A percentile compares a stretch with the other conserved stretches of the same genome.
These are phyloP conservation scores for Dromaius novaehollandiae DNA, from an alignment of 2,113 vertebrate genomes.

Conservation along the genomic window DNA sequence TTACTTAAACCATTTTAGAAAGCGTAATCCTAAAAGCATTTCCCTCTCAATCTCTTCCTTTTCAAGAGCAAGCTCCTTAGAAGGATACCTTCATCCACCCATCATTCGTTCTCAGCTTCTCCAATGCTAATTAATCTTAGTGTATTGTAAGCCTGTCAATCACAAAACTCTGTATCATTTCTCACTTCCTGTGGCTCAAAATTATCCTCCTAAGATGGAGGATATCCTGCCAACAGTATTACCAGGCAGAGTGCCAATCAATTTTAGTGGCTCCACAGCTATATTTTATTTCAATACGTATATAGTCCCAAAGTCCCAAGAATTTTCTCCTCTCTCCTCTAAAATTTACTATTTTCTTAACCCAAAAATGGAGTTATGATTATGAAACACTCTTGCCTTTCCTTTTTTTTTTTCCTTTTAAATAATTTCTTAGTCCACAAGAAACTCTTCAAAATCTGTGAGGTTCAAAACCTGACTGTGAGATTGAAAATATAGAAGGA, in stretches of 20 bases:
- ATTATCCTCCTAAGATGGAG: background rate
- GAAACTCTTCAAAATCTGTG: background rate
- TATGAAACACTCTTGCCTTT: background rate
- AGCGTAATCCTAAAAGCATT: background rate
- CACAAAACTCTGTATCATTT: background rate
- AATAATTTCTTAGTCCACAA: background rate
- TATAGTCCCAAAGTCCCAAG: background rate
- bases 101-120: background rate
- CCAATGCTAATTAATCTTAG: background rate
- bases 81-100: background rate
- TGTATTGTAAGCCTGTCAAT: background rate
- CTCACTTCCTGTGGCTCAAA: background rate
- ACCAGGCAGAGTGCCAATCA: background rate
- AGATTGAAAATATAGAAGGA: background rate
- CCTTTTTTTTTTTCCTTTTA: accelerated
- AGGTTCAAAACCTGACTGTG: background rate
- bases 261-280: background rate
- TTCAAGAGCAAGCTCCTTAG: background rate
- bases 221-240: background rate
- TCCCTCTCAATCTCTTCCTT: background rate
- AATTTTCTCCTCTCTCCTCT: background rate
- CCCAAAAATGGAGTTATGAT: background rate
- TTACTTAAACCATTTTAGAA: background rate
- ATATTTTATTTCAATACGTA: background rate
- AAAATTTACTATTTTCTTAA: background rate